A percentile compares a stretch with the other conserved stretches of the same genome.
Conservation (phyloP, 2,888 invertebrate genomes). For the Trichogramma dendrolimi region DNA sequence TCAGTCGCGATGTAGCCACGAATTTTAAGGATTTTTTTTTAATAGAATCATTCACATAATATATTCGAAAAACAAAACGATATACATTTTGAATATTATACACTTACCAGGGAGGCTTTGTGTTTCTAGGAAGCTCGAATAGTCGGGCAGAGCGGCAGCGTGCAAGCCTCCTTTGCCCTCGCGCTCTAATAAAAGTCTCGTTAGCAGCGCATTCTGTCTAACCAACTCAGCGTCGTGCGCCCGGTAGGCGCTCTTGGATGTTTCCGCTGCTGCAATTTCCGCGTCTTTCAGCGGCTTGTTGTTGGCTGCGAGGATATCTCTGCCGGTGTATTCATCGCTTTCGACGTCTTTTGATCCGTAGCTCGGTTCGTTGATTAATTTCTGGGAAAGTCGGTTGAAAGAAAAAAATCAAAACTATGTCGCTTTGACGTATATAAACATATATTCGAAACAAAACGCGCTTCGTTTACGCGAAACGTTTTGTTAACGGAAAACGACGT, state of each 20-base stretch:
- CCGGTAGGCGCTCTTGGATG: conserved; percentile 27
- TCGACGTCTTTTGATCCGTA: conserved; percentile 13
- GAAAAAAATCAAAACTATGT: no score
- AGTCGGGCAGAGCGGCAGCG: conserved; percentile 36
- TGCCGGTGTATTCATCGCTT: not conserved
- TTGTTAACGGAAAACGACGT: not conserved
- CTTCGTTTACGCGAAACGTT: no score
- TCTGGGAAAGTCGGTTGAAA: conserved; percentile 1
- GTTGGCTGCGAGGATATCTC: not conserved
- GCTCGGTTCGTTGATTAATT: conserved; percentile 14
- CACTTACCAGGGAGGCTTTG: conserved; percentile 72
- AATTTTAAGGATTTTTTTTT: not conserved
- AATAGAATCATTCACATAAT: not conserved
- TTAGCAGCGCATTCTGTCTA: conserved; percentile 67
- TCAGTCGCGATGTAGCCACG: no score
- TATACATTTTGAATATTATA: not conserved
- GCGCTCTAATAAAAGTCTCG: conserved; percentile 70
- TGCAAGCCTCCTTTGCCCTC: conserved; percentile 55
- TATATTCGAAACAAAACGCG: no score
- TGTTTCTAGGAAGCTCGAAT: conserved; percentile 62
- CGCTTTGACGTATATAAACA: no score
- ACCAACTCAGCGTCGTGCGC: conserved; percentile 45
- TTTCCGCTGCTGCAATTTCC: conserved; percentile 9
- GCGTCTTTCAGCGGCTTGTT: conserved; percentile 7
- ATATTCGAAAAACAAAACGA: not conserved